Evolutionary conservation across 2,888 invertebrate species (phyloP).

Genomic region (Ernsta delagoae): DNA sequence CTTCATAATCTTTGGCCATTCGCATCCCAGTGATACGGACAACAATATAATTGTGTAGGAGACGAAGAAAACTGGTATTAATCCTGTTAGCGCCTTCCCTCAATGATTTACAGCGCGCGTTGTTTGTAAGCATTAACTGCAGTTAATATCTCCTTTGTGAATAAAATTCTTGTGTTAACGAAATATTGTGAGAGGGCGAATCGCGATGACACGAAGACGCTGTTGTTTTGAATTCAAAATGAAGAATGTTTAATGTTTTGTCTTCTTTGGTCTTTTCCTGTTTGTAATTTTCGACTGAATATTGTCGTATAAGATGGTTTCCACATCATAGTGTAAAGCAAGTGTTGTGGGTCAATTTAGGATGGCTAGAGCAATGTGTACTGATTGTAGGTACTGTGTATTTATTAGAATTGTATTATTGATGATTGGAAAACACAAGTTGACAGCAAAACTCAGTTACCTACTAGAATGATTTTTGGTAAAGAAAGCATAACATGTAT

Average conservation of each 20-base stretch:
- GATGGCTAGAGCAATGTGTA: no score
- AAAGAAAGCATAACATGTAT: no score
- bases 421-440: no score
- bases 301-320: no score
- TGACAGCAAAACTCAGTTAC: no score
- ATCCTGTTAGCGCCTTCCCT: conserved; percentile 49
- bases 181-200: conserved; percentile 17
- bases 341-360: no score
- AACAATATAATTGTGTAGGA: conserved; percentile 72
- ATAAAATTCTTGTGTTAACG: conserved; percentile 33
- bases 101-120: conserved; percentile 50
- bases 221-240: conserved; percentile 16
- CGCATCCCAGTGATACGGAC: conserved; percentile 71
- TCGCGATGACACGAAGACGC: conserved; percentile 14
- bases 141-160: conserved; percentile 58
- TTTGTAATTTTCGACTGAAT: not conserved
- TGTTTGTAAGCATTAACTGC: conserved; percentile 45
- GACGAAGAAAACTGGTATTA: conserved; percentile 79
- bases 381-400: no score
- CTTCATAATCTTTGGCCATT: conserved; percentile 57
- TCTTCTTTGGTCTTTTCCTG: not conserved
- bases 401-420: no score
- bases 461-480: no score
- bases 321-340: no score
- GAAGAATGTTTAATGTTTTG: not conserved